Conservation (phyloP, 1,140 invertebrate genomes). For the Protaetia brevitarsis region DNA sequence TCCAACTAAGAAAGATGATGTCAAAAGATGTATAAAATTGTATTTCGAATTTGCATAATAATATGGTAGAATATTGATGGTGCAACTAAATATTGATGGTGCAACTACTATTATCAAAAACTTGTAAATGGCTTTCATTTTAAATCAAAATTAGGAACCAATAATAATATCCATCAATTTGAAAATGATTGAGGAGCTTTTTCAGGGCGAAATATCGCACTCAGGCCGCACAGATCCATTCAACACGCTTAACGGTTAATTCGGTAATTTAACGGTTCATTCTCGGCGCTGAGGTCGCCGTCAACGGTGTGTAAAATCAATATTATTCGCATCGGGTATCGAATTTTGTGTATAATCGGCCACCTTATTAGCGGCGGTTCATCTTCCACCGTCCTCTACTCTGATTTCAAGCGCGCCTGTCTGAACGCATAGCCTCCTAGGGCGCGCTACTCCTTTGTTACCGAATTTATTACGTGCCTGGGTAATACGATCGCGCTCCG, state of each 20-base stretch:
- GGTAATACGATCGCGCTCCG: slow-evolving; percentile 31
- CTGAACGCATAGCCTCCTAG: slow-evolving; percentile 34
- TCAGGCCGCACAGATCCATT: no score
- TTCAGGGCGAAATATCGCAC: no score
- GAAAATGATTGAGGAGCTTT: no score
- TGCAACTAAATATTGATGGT: no score
- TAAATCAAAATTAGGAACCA: no score
- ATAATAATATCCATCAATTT: no score
- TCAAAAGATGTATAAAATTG: no score
- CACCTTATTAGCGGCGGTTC: slow-evolving; percentile 40
- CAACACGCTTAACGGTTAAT: not conserved
- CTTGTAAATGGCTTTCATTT: no score
- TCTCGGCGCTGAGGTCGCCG: not conserved
- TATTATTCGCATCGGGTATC: slow-evolving; percentile 37
- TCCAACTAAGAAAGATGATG: no score
- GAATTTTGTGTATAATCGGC: slow-evolving; percentile 41
- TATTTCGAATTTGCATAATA: no score
- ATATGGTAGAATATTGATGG: no score
- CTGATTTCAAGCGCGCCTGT: slow-evolving; percentile 40
- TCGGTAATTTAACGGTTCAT: slow-evolving; percentile 3
- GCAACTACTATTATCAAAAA: no score
- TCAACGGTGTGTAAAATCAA: slow-evolving; percentile 37
- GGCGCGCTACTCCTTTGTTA: slow-evolving; percentile 38
- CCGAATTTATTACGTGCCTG: slow-evolving; percentile 31
- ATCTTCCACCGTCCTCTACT: slow-evolving; percentile 36